Base-by-base conservation (phyloP, 2,888 invertebrate species). In the Darwinula stevensoni region DNA sequence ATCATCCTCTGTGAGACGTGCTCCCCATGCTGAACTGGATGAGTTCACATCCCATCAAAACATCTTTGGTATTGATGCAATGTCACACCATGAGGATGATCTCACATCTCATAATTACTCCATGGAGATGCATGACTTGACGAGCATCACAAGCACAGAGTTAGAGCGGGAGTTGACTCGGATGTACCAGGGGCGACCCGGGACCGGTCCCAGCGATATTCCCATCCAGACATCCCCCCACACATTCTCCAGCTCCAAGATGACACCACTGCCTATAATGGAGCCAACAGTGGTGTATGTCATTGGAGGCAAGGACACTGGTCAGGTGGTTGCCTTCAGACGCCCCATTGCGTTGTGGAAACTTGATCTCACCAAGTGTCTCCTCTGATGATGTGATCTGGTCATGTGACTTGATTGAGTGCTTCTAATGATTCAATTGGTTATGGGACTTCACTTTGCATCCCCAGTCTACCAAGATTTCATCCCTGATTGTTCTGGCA, bases 331-430 rank as follows among this genome's bases (percentile, higher is more conserved):
- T 12, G 61, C 67, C 34, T 67, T 73, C 42, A 66, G 68, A 44
- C 57, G 67, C 42, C 74, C 74, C 6, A 60, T 75, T 22, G 69
- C 73, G 9, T 59, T 75, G 45, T 75, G 75, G 75, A 67, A 67
- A 41, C 58, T 72, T 38, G 62, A 69, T 41, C 49, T 72, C 6
- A 22, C 6, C 22, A 22, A 22, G 22, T 22, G 22, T n/a, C 6
- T 22, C 22, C n/a, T n/a, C n/a, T n/a, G n/a, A n/a, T n/a, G n/a
- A n/a, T n/a, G n/a, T n/a, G n/a, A n/a, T n/a, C n/a, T n/a, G n/a
- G n/a, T n/a, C n/a, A n/a, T n/a, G n/a, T n/a, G n/a, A n/a, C n/a
- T n/a, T n/a, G n/a, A n/a, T n/a, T n/a, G n/a, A n/a, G n/a, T n/a
- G n/a, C n/a, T n/a, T n/a, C n/a, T n/a, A n/a, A n/a, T n/a, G n/a